A percentile compares a stretch with the other conserved stretches of the same genome.
Evolutionary conservation across 92 coral and sea anemone genomes (phyloP).

Genomic region (Siderastrea siderea): DNA sequence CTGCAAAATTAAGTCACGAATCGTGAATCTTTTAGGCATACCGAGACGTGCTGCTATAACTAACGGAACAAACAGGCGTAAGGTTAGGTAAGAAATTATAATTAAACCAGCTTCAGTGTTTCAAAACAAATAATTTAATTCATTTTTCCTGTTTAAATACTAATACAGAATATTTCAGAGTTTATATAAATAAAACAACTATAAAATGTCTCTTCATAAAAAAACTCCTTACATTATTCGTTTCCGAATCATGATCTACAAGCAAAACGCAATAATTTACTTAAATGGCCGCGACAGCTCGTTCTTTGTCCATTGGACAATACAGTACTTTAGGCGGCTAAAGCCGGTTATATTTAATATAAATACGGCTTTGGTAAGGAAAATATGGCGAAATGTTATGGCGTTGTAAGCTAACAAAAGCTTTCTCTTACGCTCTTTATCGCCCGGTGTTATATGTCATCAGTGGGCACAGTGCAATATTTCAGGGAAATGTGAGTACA

Average conservation of each 20-base stretch:
- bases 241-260: not conserved
- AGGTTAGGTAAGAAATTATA: not conserved
- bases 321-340: not conserved
- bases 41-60: not conserved
- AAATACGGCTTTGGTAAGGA: not conserved
- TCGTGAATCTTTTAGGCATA: no score
- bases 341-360: constrained; percentile 2
- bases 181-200: constrained; percentile 23
- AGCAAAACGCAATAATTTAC: not conserved
- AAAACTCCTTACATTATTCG: not conserved
- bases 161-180: not conserved
- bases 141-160: constrained; percentile 13
- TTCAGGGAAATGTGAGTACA: no score
- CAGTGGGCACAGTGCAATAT: not conserved
- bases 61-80: not conserved
- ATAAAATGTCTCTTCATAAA: not conserved
- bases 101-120: not conserved
- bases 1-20: no score
- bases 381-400: not conserved
- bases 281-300: not conserved
- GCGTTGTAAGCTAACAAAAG: not conserved
- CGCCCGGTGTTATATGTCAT: not conserved
- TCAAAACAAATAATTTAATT: constrained; percentile 26
- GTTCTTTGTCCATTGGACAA: no score
- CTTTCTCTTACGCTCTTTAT: not conserved